Evolutionary conservation across 2,113 vertebrate genomes (phyloP).

Genomic region (Epinephelus moara): DNA sequence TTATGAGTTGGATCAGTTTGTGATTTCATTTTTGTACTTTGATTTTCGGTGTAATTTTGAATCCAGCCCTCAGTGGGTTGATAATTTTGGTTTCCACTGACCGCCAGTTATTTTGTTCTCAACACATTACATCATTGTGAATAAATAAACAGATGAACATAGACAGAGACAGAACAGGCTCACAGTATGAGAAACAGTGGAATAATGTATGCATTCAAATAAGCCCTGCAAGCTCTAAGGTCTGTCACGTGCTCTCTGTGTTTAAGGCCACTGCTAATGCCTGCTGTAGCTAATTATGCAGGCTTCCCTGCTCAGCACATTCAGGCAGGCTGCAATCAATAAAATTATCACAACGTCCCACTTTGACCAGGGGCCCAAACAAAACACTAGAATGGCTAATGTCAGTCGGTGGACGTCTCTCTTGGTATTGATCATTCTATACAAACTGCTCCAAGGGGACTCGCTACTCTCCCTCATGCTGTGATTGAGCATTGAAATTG

Average conservation of each 20-base stretch:
- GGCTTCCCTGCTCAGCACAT: slow-evolving; percentile 54
- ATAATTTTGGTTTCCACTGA: too few relatives aligned
- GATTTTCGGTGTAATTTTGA: too few relatives aligned
- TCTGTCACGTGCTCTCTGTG: slow-evolving; percentile 13
- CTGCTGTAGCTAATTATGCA: slow-evolving; percentile 53
- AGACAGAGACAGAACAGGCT: too few relatives aligned
- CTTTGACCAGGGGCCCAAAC: slow-evolving; percentile 64
- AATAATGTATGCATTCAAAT: slow-evolving; percentile 17
- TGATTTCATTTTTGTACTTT: too few relatives aligned
- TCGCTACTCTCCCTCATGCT: neutral
- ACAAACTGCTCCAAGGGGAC: slow-evolving; percentile 21
- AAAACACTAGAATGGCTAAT: slow-evolving; percentile 38
- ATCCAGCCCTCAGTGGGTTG: too few relatives aligned
- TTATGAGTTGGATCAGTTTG: too few relatives aligned
- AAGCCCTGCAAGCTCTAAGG: neutral
- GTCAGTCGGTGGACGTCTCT: slow-evolving; percentile 30
- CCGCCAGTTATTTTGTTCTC: too few relatives aligned
- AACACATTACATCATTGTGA: too few relatives aligned
- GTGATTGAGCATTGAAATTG: slow-evolving; percentile 35
- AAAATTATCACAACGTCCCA: slow-evolving; percentile 45
- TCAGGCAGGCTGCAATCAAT: slow-evolving; percentile 50
- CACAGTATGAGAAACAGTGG: neutral
- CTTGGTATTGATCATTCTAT: slow-evolving; percentile 48
- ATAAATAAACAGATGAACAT: too few relatives aligned
- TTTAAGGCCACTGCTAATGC: slow-evolving; percentile 37